phyloP scores from a whole-genome alignment of 37 sponge, comb jelly and placozoan species.

The Theonella swinhoei region DNA sequence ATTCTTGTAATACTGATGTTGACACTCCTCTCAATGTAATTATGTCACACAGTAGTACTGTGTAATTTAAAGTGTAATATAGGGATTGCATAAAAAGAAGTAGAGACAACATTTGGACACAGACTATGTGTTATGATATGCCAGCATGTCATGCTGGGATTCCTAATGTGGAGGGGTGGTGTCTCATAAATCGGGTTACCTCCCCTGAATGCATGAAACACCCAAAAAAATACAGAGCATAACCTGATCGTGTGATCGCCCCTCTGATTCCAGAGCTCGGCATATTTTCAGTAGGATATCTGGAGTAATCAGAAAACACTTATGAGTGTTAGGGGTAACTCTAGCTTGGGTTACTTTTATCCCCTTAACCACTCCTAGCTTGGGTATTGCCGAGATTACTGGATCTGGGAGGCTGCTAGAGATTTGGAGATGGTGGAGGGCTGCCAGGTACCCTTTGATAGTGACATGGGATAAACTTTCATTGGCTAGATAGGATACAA shows the following conservation, averaged over 20 bases:
- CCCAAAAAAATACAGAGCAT: not conserved
- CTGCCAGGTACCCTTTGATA: slow-evolving; percentile 16
- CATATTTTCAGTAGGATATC: not conserved
- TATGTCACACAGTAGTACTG: too few species aligned
- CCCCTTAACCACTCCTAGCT: not conserved
- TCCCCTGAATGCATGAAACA: not conserved
- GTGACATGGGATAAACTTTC: not conserved
- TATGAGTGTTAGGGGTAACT: not conserved
- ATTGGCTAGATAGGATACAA: not conserved
- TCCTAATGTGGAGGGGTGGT: too few species aligned
- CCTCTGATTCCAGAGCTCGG: not conserved
- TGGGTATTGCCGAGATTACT: not conserved
- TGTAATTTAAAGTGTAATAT: too few species aligned
- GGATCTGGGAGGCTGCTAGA: not conserved
- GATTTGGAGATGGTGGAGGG: slow-evolving; percentile 8
- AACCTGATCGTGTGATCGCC: not conserved
- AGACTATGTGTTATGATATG: too few species aligned
- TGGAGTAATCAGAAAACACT: not conserved
- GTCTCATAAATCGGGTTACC: too few species aligned
- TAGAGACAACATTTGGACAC: too few species aligned
- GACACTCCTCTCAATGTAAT: too few species aligned
- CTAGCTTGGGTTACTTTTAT: slow-evolving; percentile 3
- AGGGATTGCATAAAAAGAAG: too few species aligned
- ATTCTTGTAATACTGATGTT: too few species aligned
- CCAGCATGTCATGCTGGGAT: too few species aligned